Conservation (phyloP, 2,888 invertebrate species). For the Lasioglossum calceatum region DNA sequence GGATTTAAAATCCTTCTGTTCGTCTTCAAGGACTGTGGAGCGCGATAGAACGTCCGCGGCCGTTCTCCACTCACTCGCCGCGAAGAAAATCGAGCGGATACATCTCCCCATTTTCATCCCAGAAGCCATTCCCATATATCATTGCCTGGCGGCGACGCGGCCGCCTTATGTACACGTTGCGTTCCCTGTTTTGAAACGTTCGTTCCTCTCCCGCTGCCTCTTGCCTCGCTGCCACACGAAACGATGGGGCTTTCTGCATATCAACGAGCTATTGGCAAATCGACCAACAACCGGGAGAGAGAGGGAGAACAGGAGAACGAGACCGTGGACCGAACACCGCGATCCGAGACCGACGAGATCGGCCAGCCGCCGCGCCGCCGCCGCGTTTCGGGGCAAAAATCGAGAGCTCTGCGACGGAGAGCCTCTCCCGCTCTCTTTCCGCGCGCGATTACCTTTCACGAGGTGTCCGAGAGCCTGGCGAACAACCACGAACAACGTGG, state of each 20-base stretch:
- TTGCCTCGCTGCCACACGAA: constrained; percentile 30
- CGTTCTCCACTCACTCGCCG: constrained; percentile 71
- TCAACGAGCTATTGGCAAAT: constrained; percentile 74
- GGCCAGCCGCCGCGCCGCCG: neutral
- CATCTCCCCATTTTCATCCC: constrained; percentile 71
- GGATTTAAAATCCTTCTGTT: constrained; percentile 66
- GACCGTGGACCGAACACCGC: constrained; percentile 13
- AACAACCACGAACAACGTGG: constrained; percentile 32
- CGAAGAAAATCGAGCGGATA: constrained; percentile 65
- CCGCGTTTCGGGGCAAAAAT: constrained; percentile 66
- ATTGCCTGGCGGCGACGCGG: constrained; percentile 53
- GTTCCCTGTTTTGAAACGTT: constrained; percentile 69
- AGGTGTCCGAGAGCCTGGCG: constrained; percentile 49
- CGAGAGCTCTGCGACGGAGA: constrained; percentile 44
- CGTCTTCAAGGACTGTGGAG: constrained; percentile 75
- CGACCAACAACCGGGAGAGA: constrained; percentile 30
- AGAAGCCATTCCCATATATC: constrained; percentile 66
- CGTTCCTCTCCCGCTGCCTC: constrained; percentile 44
- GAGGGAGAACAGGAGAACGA: constrained; percentile 42
- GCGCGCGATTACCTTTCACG: constrained; percentile 66
- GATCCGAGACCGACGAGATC: constrained; percentile 15
- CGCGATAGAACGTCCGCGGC: constrained; percentile 27
- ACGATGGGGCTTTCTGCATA: constrained; percentile 73
- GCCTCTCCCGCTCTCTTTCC: constrained; percentile 58
- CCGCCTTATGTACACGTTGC: constrained; percentile 55